A percentile compares a stretch with the other conserved stretches of the same genome.
Evolutionary conservation across 2,888 invertebrate species (phyloP).

Genomic region (Leptinotarsa rubiginosa): DNA sequence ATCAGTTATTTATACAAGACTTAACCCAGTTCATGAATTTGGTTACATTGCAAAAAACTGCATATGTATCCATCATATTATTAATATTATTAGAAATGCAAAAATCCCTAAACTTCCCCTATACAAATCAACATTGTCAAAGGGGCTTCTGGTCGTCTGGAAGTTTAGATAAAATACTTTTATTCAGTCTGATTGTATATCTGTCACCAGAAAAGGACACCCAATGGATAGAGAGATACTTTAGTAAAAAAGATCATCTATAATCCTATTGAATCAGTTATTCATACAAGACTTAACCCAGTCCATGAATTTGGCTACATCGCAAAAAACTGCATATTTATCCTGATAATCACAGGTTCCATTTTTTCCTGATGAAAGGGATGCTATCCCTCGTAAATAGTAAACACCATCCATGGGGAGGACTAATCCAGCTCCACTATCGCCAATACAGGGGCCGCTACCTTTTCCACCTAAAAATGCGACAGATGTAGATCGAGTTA

Average conservation of each 20-base stretch:
- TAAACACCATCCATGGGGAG: conserved; percentile 65
- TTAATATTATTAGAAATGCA: too few species aligned
- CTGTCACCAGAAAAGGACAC: not conserved
- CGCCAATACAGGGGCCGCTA: conserved; percentile 66
- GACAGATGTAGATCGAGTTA: not conserved
- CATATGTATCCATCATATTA: too few species aligned
- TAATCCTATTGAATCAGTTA: conserved; percentile 4
- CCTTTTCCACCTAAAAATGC: conserved; percentile 32
- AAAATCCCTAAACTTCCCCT: too few species aligned
- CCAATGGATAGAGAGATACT: not conserved
- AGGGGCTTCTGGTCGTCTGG: too few species aligned
- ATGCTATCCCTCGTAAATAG: conserved; percentile 68
- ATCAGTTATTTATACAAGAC: conserved; percentile 39
- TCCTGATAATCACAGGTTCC: conserved; percentile 56
- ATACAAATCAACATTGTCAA: too few species aligned
- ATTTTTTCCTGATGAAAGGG: conserved; percentile 60
- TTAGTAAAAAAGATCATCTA: not conserved
- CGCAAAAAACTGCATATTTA: conserved; percentile 59
- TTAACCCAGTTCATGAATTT: too few species aligned
- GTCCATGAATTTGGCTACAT: conserved; percentile 59
- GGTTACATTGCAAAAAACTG: conserved; percentile 59
- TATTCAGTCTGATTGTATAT: not conserved
- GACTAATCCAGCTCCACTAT: conserved; percentile 68
- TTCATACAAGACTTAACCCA: conserved; percentile 45
- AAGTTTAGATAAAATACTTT: too few species aligned